Conservation (phyloP, 2,888 invertebrate genomes). For the Acanthosepion lycidas region DNA sequence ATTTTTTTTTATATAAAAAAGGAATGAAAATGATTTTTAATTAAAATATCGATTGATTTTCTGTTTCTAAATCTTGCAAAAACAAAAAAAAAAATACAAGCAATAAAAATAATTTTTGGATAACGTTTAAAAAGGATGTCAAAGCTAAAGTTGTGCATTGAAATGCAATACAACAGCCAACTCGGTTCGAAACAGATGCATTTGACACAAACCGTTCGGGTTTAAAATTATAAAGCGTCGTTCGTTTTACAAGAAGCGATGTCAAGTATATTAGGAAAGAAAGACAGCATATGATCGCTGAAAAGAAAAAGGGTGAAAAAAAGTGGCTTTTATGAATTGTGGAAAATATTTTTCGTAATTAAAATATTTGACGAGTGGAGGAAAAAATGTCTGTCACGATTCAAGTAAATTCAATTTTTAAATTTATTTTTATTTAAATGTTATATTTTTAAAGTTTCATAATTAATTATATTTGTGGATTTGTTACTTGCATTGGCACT, state of each 20-base stretch:
- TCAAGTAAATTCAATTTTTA: not conserved
- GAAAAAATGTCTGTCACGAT: not conserved
- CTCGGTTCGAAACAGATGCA: not conserved
- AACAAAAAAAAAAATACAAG: not conserved
- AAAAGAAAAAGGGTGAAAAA: not conserved
- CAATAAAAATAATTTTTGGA: not conserved
- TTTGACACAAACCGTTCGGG: not conserved
- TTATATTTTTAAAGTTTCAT: not conserved
- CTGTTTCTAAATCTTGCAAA: not conserved
- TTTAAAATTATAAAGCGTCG: not conserved
- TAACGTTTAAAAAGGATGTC: not conserved
- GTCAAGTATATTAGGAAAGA: not conserved
- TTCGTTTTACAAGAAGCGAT: not conserved
- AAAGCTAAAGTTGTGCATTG: not conserved
- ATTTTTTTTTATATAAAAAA: not conserved
- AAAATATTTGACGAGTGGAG: not conserved
- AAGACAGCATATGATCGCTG: not conserved
- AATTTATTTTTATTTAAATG: not conserved
- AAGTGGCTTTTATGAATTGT: not conserved
- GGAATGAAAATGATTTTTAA: not conserved
- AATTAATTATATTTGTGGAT: no score
- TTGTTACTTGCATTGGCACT: no score
- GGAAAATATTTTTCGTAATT: not conserved
- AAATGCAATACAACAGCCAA: not conserved
- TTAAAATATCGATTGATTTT: not conserved